Conservation (phyloP, 2,113 vertebrate species). For the Coturnix japonica region DNA sequence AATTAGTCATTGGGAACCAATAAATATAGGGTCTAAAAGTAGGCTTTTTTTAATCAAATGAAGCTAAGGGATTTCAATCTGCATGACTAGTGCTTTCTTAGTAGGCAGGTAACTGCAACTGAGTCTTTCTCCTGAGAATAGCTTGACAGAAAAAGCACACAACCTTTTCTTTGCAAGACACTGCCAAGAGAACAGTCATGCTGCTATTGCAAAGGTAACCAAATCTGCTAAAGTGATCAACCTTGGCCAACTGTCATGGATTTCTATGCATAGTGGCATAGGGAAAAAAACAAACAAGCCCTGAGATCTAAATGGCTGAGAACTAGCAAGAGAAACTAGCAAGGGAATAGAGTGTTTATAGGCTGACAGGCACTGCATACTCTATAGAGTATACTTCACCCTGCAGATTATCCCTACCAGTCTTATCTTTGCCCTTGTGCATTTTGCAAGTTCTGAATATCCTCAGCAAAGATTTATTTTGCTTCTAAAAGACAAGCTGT, state of each 20-base stretch:
- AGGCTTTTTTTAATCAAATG: not conserved
- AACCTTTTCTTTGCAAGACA: not conserved
- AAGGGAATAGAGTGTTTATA: not conserved
- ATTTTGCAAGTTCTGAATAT: not conserved
- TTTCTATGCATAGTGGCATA: not conserved
- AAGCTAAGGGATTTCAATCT: conserved; percentile 19
- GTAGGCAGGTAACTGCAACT: not conserved
- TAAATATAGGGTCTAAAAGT: not conserved
- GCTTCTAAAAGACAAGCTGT: not conserved
- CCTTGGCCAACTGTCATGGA: not conserved
- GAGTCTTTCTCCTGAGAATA: not conserved
- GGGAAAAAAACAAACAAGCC: not conserved
- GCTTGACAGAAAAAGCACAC: not conserved
- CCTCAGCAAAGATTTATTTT: not conserved
- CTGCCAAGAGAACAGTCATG: not conserved
- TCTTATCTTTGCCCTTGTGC: not conserved
- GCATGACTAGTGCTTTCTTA: not conserved
- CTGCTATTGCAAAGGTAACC: not conserved
- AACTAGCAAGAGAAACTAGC: not conserved
- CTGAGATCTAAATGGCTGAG: not conserved
- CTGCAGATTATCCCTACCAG: not conserved
- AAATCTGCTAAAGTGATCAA: not conserved
- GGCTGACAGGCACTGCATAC: not conserved
- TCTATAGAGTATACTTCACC: not conserved
- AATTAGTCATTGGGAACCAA: conserved; percentile 33